Conservation (phyloP, 2,888 invertebrate species). For the Autographa gamma region DNA sequence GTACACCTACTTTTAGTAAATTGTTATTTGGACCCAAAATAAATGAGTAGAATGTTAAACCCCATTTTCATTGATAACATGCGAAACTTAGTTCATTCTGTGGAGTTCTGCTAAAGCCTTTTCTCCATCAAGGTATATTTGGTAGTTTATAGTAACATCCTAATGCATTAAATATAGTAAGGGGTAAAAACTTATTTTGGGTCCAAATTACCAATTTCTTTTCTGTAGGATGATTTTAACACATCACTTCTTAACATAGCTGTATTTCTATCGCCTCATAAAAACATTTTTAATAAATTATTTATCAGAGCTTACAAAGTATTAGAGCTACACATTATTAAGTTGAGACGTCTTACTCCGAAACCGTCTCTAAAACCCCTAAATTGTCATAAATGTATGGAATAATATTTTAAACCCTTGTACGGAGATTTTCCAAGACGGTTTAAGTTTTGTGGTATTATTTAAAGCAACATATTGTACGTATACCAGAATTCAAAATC, state of each 20-base stretch:
- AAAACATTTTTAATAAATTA: background rate
- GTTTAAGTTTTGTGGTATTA: too few species aligned
- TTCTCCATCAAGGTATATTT: too few species aligned
- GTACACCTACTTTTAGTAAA: slow-evolving; percentile 28
- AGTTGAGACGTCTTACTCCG: background rate
- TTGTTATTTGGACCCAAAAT: background rate
- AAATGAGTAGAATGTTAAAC: background rate
- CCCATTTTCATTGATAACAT: too few species aligned
- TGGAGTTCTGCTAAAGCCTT: too few species aligned
- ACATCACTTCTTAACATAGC: background rate
- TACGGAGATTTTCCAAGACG: too few species aligned
- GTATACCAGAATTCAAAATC: background rate
- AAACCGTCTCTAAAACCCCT: too few species aligned
- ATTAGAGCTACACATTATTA: background rate
- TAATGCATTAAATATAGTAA: too few species aligned
- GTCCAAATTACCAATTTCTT: background rate
- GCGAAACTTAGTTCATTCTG: background rate
- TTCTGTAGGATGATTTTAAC: slow-evolving; percentile 3
- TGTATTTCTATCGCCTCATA: background rate
- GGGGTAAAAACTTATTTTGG: background rate
- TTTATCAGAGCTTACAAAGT: background rate
- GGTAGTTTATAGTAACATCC: too few species aligned
- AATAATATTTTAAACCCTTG: too few species aligned
- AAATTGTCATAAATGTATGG: too few species aligned
- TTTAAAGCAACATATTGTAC: background rate